Evolutionary conservation across 2,888 invertebrate species (phyloP).

Genomic region (Leptinotarsa tumamoca): DNA sequence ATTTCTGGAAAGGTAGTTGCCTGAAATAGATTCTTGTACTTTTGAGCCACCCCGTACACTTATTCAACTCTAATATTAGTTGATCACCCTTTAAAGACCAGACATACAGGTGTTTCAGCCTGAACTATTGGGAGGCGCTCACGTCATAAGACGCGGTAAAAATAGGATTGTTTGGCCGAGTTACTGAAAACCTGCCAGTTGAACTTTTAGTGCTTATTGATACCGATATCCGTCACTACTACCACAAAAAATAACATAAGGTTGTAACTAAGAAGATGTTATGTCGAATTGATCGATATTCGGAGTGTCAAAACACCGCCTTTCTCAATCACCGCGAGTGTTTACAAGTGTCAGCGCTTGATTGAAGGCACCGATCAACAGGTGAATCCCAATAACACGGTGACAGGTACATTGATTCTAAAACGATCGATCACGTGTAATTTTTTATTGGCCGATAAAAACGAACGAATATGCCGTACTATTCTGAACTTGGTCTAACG

Average conservation of each 20-base stretch:
- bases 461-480: conserved; percentile 73
- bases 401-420: conserved; percentile 22
- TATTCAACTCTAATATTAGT: neutral
- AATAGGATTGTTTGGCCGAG: conserved; percentile 63
- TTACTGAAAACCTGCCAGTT: conserved; percentile 59
- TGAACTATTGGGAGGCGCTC: conserved; percentile 40
- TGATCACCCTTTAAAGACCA: neutral
- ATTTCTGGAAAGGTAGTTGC: too few species aligned
- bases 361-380: conserved; percentile 29
- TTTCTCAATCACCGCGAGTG: conserved; percentile 8
- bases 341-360: conserved; percentile 24
- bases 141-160: conserved; percentile 59
- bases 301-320: neutral
- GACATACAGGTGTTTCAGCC: conserved; percentile 43
- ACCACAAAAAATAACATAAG: conserved; percentile 24
- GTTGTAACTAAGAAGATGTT: neutral
- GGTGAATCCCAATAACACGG: conserved; percentile 23
- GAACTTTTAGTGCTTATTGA: conserved; percentile 54
- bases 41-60: neutral
- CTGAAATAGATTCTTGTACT: neutral
- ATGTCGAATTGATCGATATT: neutral
- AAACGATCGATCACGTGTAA: conserved; percentile 45
- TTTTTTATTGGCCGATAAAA: conserved; percentile 25
- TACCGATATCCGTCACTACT: conserved; percentile 44
- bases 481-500: conserved; percentile 71